These are phyloP conservation scores for Cosmorhoe ocellata DNA, from an alignment of 2,888 invertebrate species.

Conservation along the genomic window DNA sequence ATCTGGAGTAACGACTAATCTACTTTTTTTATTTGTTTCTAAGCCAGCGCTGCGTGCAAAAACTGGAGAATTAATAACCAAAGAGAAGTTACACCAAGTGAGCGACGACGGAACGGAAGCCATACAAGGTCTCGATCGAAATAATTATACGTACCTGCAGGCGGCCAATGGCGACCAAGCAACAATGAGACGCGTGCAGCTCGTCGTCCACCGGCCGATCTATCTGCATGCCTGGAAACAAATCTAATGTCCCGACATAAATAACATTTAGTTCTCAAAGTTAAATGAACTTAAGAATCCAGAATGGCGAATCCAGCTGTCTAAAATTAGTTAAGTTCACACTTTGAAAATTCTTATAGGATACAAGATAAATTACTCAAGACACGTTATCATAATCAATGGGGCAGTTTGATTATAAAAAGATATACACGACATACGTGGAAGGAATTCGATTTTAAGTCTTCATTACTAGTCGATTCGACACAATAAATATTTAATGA, in stretches of 20 bases:
- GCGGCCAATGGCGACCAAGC: slow-evolving; percentile 98
- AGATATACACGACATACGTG: slow-evolving; percentile 3
- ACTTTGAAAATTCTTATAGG: slow-evolving; percentile 26
- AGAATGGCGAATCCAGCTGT: slow-evolving; percentile 21
- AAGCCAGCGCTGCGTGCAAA: no score
- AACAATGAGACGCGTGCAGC: slow-evolving; percentile 93
- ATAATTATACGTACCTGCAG: slow-evolving; percentile 84
- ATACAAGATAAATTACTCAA: slow-evolving; percentile 1
- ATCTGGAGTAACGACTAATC: no score
- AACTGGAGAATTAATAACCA: no score
- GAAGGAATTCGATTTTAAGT: background rate
- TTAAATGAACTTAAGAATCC: slow-evolving; percentile 31
- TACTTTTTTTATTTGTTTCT: no score
- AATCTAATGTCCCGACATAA: slow-evolving; percentile 84
- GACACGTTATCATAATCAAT: background rate
- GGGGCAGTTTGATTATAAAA: slow-evolving; percentile 1
- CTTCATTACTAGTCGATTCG: no score
- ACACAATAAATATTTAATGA: no score
- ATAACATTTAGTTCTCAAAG: slow-evolving; percentile 57
- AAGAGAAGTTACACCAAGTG: no score
- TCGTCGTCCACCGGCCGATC: slow-evolving; percentile 91
- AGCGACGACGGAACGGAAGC: no score
- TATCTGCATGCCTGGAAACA: slow-evolving; percentile 93
- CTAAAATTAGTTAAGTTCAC: slow-evolving; percentile 25
- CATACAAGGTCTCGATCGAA: no score